Conservation (phyloP, 2,113 vertebrate species). For the Hemibagrus wyckioides region DNA sequence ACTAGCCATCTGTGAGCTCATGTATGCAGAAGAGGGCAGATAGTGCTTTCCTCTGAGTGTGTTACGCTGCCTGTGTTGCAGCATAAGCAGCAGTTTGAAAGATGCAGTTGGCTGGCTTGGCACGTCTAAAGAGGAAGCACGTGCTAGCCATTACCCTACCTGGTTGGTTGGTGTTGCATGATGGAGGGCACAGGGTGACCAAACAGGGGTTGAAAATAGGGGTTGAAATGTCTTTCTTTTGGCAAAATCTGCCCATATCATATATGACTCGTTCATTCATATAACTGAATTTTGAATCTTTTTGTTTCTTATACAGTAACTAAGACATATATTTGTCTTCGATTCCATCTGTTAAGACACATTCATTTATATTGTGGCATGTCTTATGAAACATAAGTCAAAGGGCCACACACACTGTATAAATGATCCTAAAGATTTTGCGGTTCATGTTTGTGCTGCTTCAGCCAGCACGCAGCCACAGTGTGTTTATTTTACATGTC, state of each 20-base stretch:
- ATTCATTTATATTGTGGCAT: background rate
- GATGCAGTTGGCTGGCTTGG: background rate
- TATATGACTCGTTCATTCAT: background rate
- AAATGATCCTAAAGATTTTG: background rate
- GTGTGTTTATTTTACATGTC: constrained; percentile 19
- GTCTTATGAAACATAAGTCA: background rate
- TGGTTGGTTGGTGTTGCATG: background rate
- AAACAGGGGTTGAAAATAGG: background rate
- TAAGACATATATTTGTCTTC: background rate
- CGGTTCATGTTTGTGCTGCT: background rate
- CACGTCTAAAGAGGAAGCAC: background rate
- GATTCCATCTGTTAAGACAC: background rate
- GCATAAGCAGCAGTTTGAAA: background rate
- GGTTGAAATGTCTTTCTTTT: no score
- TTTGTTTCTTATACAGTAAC: background rate
- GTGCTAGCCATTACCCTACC: background rate
- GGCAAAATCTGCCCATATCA: background rate
- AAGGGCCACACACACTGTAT: no score
- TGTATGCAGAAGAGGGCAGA: background rate
- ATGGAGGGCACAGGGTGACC: background rate
- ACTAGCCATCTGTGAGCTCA: background rate
- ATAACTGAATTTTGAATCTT: background rate
- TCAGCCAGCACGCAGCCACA: constrained; percentile 5
- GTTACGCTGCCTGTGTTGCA: background rate
- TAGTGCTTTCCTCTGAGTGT: background rate